Evolutionary conservation across 2,888 invertebrate species (phyloP).

Genomic region (Spisula solida): DNA sequence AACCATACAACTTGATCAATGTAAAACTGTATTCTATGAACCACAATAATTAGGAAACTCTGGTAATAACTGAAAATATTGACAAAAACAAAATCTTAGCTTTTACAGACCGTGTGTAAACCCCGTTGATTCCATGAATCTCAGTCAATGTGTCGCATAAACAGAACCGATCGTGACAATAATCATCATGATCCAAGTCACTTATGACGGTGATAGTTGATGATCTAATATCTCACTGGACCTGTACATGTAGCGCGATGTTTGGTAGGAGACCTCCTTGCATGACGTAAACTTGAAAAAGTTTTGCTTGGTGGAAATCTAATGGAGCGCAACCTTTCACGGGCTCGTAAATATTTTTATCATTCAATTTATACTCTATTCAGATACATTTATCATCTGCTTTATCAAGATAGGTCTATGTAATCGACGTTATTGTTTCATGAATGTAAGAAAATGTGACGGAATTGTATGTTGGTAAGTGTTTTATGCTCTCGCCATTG

Average conservation of each 20-base stretch:
- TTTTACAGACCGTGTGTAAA: too few relatives aligned
- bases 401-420: background rate
- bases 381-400: background rate
- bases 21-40: too few relatives aligned
- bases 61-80: too few relatives aligned
- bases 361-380: background rate
- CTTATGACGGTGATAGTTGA: background rate
- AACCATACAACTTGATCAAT: too few relatives aligned
- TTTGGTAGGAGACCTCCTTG: too few relatives aligned
- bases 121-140: too few relatives aligned
- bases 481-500: background rate
- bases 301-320: background rate
- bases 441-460: background rate
- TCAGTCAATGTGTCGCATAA: too few relatives aligned
- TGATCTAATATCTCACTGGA: background rate
- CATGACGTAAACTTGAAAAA: background rate
- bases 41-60: too few relatives aligned
- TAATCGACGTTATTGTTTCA: background rate
- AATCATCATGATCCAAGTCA: background rate
- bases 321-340: background rate
- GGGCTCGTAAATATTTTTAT: background rate
- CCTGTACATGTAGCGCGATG: background rate
- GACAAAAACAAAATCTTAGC: too few relatives aligned
- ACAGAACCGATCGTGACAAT: too few relatives aligned
- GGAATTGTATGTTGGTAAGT: background rate